Evolutionary conservation across 2,113 vertebrate genomes (phyloP).

Genomic region (Sporophila hypoxantha): DNA sequence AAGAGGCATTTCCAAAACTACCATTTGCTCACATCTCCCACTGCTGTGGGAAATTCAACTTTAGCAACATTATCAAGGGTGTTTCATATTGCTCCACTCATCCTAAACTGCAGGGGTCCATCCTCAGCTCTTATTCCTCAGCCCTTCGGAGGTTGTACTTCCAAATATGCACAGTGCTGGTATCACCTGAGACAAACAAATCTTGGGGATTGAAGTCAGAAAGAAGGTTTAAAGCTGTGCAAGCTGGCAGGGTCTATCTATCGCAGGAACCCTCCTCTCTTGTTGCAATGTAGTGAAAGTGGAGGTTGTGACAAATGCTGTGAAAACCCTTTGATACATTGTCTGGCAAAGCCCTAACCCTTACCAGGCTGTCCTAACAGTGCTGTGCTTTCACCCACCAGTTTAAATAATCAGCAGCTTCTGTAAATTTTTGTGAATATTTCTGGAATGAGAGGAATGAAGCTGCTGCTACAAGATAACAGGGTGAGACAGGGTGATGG

Average conservation of each 20-base stretch:
- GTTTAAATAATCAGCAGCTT: not conserved
- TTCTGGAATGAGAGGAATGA: not conserved
- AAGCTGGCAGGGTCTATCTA: not conserved
- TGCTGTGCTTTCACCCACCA: not conserved
- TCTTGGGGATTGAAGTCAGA: not conserved
- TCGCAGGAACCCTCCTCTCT: accelerated
- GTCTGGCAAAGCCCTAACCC: not conserved
- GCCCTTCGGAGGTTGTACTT: not conserved
- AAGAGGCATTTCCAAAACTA: not conserved
- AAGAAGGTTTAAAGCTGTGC: not conserved
- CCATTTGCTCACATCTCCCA: not conserved
- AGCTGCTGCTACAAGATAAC: not conserved
- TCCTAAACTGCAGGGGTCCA: not conserved
- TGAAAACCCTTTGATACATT: not conserved
- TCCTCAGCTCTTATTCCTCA: not conserved
- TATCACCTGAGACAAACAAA: not conserved
- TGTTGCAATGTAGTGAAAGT: not conserved
- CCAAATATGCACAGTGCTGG: not conserved
- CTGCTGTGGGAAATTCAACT: not conserved
- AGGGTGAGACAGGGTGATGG: not conserved
- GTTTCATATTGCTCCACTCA: not conserved
- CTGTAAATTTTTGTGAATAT: not conserved
- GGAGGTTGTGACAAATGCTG: not conserved
- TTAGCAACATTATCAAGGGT: not conserved
- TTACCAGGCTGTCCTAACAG: not conserved